Base-by-base conservation (phyloP, 2,797 vertebrate genomes). In the Borostomias antarcticus region DNA sequence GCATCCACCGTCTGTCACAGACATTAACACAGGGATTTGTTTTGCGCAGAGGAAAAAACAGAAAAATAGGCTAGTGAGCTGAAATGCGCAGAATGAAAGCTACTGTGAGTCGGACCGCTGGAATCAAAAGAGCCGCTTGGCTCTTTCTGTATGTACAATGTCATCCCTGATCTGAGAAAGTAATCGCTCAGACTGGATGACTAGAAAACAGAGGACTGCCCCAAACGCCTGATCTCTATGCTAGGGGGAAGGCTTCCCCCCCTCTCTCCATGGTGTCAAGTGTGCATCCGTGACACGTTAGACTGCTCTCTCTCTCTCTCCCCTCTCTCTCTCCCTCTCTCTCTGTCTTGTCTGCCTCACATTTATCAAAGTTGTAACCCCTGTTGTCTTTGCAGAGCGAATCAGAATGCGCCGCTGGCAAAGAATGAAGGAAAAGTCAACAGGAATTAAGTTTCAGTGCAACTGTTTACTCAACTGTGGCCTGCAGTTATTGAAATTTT, bases 401-500 rank as follows among this genome's bases (percentile, higher is more conserved):
- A 96, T 95, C 94, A 94, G 92, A 96, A 95, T 93, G 92, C 94
- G 94, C 95, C 94, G 91, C 94, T 95, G 94, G 96, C 96, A 90
- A 92, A 93, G 93, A 95, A 95, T 90, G 93, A 95, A 93, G 95
- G 93, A 94, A 96, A 98, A 98, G 96, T 98, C 95, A 97, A 98
- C 96, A 96, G 94, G 96, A 98, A 96, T 99, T 96, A 96, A 94
- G 94, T 98, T 98, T 98, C 96, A 96, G 94, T 92, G 94, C 94
- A 97, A 98, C 96, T 97, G 96, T 98, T 98, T 98, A 97, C 96
- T 96, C 95, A 97, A 98, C 95, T 98, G 95, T 95, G 95, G 95
- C 96, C 95, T 92, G 94, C 93, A 96, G 96, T 97, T 98, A 96
- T 95, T 98, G 95, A 98, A 98, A 97, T 96, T 92, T 94, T 95